phyloP scores from a whole-genome alignment of 1,140 invertebrate species.

The Rhagoletis zephyria region DNA sequence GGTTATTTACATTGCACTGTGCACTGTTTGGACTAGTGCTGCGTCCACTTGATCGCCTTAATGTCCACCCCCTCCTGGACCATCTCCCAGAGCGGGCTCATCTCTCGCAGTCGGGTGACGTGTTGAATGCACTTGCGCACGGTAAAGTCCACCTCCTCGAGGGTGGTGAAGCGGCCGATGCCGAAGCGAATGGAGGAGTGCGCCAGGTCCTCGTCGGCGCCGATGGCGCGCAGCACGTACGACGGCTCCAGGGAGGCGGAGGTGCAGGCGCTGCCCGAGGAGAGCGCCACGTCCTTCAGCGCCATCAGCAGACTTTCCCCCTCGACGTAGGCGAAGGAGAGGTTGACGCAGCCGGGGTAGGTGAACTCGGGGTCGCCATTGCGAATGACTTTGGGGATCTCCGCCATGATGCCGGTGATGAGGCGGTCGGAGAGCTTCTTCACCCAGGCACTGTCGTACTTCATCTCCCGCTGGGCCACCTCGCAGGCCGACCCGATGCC shows the following conservation, averaged over 20 bases:
- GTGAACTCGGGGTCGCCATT: constrained; percentile 92
- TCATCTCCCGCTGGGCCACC: constrained; percentile 88
- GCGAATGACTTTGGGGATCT: constrained; percentile 90
- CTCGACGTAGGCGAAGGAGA: constrained; percentile 99
- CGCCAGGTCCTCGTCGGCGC: constrained; percentile 97
- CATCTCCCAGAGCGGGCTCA: no score
- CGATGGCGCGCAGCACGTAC: constrained; percentile 97
- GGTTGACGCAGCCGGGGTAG: constrained; percentile 97
- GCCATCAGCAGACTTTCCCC: constrained; percentile 97
- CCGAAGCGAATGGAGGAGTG: no score
- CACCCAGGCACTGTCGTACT: constrained; percentile 90
- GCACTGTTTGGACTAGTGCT: no score
- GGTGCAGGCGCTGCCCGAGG: constrained; percentile 96
- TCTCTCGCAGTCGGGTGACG: no score
- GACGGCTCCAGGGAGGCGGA: constrained; percentile 98
- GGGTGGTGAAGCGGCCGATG: no score
- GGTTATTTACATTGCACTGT: no score
- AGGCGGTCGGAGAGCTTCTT: constrained; percentile 84
- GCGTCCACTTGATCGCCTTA: no score
- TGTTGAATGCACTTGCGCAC: no score
- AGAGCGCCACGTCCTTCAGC: constrained; percentile 91
- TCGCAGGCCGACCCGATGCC: constrained; percentile 93
- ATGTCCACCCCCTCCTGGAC: no score
- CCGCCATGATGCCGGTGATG: constrained; percentile 83
- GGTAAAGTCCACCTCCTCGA: no score